A percentile compares a stretch with the other conserved stretches of the same genome.
Evolutionary conservation across 2,113 vertebrate species (phyloP).

Genomic region (Numida meleagris): DNA sequence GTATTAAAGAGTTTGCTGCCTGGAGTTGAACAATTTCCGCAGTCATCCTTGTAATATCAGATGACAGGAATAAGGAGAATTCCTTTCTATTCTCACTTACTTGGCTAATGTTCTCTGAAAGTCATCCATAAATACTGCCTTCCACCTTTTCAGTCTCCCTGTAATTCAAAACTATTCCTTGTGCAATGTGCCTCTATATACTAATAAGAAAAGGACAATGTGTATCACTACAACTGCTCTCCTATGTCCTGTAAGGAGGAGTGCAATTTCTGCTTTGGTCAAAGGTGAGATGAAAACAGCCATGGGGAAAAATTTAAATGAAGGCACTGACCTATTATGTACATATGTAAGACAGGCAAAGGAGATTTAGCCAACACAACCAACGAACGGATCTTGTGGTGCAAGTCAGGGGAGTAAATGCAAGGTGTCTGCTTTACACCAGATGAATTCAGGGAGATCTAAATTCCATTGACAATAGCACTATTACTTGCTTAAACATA

Average conservation of each 20-base stretch:
- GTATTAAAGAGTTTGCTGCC: background rate
- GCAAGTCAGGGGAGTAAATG: background rate
- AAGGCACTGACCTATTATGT: background rate
- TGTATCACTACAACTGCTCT: background rate
- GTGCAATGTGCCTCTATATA: background rate
- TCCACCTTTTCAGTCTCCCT: background rate
- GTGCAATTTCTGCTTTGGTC: background rate
- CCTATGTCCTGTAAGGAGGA: background rate
- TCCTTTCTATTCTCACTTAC: background rate
- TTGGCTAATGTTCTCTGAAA: background rate
- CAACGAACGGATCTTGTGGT: accelerated
- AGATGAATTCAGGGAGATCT: background rate
- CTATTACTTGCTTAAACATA: background rate
- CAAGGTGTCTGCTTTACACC: background rate
- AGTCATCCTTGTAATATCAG: background rate
- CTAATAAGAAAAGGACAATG: background rate
- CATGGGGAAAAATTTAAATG: background rate
- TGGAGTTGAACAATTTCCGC: background rate
- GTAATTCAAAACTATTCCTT: background rate
- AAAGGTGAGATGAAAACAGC: background rate
- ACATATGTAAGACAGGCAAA: background rate
- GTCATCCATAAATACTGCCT: background rate
- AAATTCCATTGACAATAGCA: background rate
- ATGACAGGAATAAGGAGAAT: background rate
- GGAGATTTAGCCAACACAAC: background rate